phyloP scores from a whole-genome alignment of 2,888 invertebrate species.

The Drosophila flavopinicola region DNA sequence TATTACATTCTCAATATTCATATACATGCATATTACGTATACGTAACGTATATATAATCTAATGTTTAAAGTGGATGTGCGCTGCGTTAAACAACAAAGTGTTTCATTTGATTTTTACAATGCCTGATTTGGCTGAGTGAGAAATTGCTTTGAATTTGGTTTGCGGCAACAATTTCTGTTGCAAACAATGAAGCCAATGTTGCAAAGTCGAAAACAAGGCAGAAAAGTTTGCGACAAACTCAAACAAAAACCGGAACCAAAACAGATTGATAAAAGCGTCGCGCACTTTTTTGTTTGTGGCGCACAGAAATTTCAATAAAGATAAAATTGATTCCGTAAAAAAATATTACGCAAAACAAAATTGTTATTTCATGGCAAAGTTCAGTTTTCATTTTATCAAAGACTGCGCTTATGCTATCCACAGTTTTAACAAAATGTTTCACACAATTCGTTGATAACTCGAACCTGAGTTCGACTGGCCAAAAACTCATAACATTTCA shows the following conservation, averaged over 20 bases:
- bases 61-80: neutral
- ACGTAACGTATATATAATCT: too few species aligned
- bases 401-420: neutral
- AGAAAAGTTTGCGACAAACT: constrained; percentile 8
- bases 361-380: neutral
- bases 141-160: constrained; percentile 9
- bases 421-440: neutral
- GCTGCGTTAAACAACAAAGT: constrained; percentile 2
- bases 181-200: neutral
- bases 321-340: constrained; percentile 10
- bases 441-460: neutral
- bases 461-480: neutral
- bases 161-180: neutral
- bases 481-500: too few species aligned
- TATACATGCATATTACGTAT: too few species aligned
- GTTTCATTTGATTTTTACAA: constrained; percentile 8
- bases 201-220: constrained; percentile 11
- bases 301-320: neutral
- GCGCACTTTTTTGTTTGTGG: constrained; percentile 6
- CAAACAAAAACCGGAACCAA: constrained; percentile 12
- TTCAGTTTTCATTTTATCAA: neutral
- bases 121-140: constrained; percentile 6
- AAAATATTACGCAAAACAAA: neutral
- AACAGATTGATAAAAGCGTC: constrained; percentile 15
- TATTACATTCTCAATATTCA: too few species aligned